Evolutionary conservation across 2,797 vertebrate species (phyloP), one percentile per base, ranked within the genome.

Genomic region (Helicolenus hilgendorfi): DNA sequence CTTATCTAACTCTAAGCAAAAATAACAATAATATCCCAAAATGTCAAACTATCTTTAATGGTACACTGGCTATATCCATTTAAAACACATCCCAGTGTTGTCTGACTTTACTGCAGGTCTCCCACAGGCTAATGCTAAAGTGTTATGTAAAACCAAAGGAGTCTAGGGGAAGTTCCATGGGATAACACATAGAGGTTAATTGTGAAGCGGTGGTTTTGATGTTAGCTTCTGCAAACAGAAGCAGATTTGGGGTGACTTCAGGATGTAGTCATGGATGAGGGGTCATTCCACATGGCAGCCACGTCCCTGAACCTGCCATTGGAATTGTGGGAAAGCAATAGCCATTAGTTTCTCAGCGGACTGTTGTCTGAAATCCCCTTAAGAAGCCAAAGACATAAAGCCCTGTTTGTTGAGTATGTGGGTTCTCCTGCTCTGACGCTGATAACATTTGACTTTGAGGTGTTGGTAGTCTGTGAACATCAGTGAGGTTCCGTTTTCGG

Each of bases 271-370:
- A 98, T 97, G 92, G 97, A 94, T 70, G 97, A 97, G 18, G 97
- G 97, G 93, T 97, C 97, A 95, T 94, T 98, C 97, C 97, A 97
- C 97, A 97, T 97, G 93, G 97, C 97, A 78, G 97, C 97, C 96
- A 97, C 96, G 87, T 98, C 97, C 95, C 97, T 97, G 97, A 97
- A 97, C 97, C 97, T 98, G 97, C 94, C 95, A 89, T 90, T 91
- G 94, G 92, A 96, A 95, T 92, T 94, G 89, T 94, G 89, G 96
- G 93, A 97, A 95, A 96, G 96, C 92, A 96, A 92, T 82, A 96
- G 60, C 81, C 91, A 89, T 97, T 96, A 97, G 96, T 96, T 91
- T 86, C 59, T 86, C 80, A 90, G 81, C 13, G 13, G 53, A 72
- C 65, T 55, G 63, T 74, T 68, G 33, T 83, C 64, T 90, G 36